These are phyloP conservation scores for Zaprionus obscuricornis DNA, from an alignment of 2,888 invertebrate genomes.

Conservation along the genomic window DNA sequence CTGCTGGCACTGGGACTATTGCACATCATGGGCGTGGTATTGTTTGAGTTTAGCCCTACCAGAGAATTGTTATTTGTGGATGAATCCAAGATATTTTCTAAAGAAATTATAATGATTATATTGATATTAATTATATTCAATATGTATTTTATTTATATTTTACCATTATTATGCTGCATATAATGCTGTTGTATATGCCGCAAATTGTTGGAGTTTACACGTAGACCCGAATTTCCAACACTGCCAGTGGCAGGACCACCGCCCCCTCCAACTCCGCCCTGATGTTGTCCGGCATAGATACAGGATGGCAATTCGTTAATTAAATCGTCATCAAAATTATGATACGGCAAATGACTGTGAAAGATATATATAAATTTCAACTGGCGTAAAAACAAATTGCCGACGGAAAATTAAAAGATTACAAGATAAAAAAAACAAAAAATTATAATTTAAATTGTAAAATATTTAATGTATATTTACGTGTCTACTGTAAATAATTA, in stretches of 20 bases:
- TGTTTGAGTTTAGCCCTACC: constrained; percentile 55
- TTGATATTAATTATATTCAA: too few species aligned
- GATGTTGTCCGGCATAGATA: constrained; percentile 88
- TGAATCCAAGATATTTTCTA: constrained; percentile 78
- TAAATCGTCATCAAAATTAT: constrained; percentile 84
- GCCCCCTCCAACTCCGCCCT: constrained; percentile 53
- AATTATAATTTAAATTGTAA: too few species aligned
- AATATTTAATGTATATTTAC: too few species aligned
- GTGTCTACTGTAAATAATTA: too few species aligned
- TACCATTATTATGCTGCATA: constrained; percentile 81
- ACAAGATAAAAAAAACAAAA: too few species aligned
- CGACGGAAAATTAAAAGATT: constrained; percentile 38
- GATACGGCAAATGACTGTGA: constrained; percentile 81
- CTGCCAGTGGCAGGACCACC: constrained; percentile 43
- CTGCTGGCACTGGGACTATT: constrained; percentile 76
- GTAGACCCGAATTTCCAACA: constrained; percentile 51
- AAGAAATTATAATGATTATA: too few species aligned
- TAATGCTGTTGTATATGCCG: constrained; percentile 83
- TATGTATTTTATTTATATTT: not conserved
- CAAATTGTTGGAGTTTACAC: constrained; percentile 79
- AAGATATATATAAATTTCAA: not conserved
- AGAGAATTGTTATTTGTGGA: constrained; percentile 70
- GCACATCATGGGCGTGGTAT: constrained; percentile 66
- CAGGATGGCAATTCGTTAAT: constrained; percentile 91
- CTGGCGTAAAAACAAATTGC: not conserved